A percentile compares a stretch with the other conserved stretches of the same genome.
phyloP scores from a whole-genome alignment of 2,797 vertebrate genomes.

The Zenarchopterus dispar region DNA sequence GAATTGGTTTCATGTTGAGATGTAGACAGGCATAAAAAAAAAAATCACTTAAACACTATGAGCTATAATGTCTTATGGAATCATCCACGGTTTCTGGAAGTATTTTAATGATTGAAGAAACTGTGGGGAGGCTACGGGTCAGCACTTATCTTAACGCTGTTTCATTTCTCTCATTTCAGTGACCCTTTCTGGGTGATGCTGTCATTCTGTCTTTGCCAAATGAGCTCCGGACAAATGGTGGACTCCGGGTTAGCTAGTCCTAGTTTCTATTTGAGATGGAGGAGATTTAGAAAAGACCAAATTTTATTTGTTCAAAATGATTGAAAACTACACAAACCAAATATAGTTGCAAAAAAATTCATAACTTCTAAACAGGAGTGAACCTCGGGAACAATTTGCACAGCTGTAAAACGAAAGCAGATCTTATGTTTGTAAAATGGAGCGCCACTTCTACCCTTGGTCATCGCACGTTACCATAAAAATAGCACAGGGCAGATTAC shows the following conservation, averaged over 20 bases:
- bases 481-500: slow-evolving; percentile 78
- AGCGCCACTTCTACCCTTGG: slow-evolving; percentile 49
- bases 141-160: slow-evolving; percentile 79
- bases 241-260: slow-evolving; percentile 58
- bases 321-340: background rate
- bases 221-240: slow-evolving; percentile 69
- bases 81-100: slow-evolving; percentile 70
- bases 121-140: slow-evolving; percentile 79
- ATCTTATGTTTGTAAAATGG: slow-evolving; percentile 73
- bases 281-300: background rate
- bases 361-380: background rate
- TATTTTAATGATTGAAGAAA: slow-evolving; percentile 87
- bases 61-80: slow-evolving; percentile 79
- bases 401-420: slow-evolving; percentile 63
- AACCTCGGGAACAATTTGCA: slow-evolving; percentile 53
- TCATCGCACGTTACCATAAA: slow-evolving; percentile 68
- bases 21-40: slow-evolving; percentile 69
- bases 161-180: slow-evolving; percentile 76
- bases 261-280: slow-evolving; percentile 45
- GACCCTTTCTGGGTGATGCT: slow-evolving; percentile 76
- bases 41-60: slow-evolving; percentile 80
- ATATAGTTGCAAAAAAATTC: background rate
- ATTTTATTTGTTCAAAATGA: background rate
- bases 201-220: slow-evolving; percentile 81
- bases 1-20: slow-evolving; percentile 68